These are phyloP conservation scores for Periophthalmus magnuspinnatus DNA, from an alignment of 2,797 vertebrate species.

Conservation along the genomic window DNA sequence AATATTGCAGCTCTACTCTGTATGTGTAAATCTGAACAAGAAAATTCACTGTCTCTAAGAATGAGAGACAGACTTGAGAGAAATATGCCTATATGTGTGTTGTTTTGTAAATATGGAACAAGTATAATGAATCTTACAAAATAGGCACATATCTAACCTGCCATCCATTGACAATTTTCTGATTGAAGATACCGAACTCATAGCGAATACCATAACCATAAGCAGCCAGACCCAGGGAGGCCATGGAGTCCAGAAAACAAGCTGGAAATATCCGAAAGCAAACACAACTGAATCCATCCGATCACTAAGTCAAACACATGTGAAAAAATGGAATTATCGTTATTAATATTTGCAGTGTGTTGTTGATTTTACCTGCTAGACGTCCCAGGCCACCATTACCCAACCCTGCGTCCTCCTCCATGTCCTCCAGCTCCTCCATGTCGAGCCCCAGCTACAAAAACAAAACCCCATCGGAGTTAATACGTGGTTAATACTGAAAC, in stretches of 20 bases:
- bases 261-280: slow-evolving; percentile 66
- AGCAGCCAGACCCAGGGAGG: slow-evolving; percentile 87
- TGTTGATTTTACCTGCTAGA: slow-evolving; percentile 83
- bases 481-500: neutral
- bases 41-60: too few species aligned
- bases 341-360: neutral
- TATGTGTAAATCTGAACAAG: neutral
- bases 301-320: neutral
- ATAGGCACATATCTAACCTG: slow-evolving; percentile 72
- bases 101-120: neutral
- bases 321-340: neutral
- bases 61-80: neutral
- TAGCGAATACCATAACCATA: slow-evolving; percentile 94
- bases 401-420: slow-evolving; percentile 97
- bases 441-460: slow-evolving; percentile 79
- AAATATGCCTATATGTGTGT: neutral
- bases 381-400: slow-evolving; percentile 95
- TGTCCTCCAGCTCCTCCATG: slow-evolving; percentile 95
- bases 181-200: slow-evolving; percentile 95
- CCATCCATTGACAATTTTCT: slow-evolving; percentile 89
- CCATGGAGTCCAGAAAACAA: slow-evolving; percentile 95
- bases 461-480: neutral
- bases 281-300: neutral
- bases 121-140: neutral
- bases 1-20: neutral